Percentiles rank a stretch among this genome's conserved stretches.
These are phyloP conservation scores for Callyntrura sp. DNA, from an alignment of 2,888 invertebrate species.

Conservation along the genomic window DNA sequence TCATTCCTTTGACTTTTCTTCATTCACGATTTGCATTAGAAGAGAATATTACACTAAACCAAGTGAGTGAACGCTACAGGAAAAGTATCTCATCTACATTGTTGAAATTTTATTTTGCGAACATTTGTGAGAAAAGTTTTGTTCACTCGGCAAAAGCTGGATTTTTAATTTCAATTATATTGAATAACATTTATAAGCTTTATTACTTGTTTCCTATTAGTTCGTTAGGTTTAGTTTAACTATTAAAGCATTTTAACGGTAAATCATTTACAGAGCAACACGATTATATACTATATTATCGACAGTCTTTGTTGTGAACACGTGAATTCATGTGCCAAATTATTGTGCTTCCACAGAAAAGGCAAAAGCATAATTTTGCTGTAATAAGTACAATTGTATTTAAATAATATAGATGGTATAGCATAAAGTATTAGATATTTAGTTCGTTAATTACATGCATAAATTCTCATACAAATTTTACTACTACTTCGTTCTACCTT, in stretches of 20 bases:
- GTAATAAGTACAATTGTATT: conserved; percentile 74
- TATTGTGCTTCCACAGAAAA: conserved; percentile 82
- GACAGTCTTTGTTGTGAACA: conserved; percentile 71
- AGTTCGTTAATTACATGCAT: background rate
- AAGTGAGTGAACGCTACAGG: no score
- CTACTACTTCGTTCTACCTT: no score
- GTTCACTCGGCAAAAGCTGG: background rate
- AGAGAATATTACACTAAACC: no score
- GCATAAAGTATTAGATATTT: conserved; percentile 19
- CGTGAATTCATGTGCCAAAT: conserved; percentile 83
- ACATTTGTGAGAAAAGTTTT: background rate
- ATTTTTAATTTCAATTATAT: background rate
- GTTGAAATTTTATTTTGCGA: no score
- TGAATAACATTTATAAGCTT: background rate
- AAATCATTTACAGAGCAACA: background rate
- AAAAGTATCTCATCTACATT: no score
- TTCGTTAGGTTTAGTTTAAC: background rate
- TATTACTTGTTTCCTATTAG: background rate
- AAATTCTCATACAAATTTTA: no score
- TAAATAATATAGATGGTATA: conserved; percentile 7
- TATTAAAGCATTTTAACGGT: background rate
- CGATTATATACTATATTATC: conserved; percentile 6
- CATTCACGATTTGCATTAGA: no score
- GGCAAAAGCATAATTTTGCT: conserved; percentile 77
- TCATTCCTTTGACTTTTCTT: conserved; percentile 14